Evolutionary conservation across 2,888 invertebrate genomes (phyloP), one percentile per base, ranked within the genome.

Genomic region (Choreutis nemorana): DNA sequence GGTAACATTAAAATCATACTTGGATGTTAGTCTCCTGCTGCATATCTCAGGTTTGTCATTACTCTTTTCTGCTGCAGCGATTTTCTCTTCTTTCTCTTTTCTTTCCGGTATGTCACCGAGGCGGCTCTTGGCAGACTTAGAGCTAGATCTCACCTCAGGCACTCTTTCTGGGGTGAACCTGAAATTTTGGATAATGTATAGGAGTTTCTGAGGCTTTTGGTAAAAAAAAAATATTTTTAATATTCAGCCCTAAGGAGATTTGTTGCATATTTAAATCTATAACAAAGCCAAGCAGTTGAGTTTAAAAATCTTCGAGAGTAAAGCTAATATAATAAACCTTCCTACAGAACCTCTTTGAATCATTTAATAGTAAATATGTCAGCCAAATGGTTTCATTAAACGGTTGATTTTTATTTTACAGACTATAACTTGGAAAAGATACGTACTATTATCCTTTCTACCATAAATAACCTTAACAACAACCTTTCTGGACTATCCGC

Each of bases 401-500:
- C n/a, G n/a, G n/a, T n/a, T n/a, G n/a, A n/a, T n/a, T n/a, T n/a
- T n/a, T n/a, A n/a, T n/a, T n/a, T n/a, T n/a, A n/a, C n/a, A n/a
- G n/a, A n/a, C n/a, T n/a, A n/a, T n/a, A n/a, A n/a, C n/a, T n/a
- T n/a, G n/a, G n/a, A n/a, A n/a, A n/a, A n/a, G n/a, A n/a, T n/a
- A n/a, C n/a, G n/a, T 18, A 18, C 4, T 18, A 18, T 18, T 18
- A 20, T 25, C 36, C 53, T 58, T 59, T 61, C 63, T 70, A 67
- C 61, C 62, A 62, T 58, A 61, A 58, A 50, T 49, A 40, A 49
- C 41, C 48, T 45, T 48, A 15, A 30, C 14, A 34, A 32, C 60
- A 60, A 77, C 77, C 77, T 75, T 72, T 77, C 75, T 38, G 72
- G 72, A 52, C 67, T 73, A 5, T 61, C 52, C 35, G 45, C 49